Conservation (phyloP, 2,797 vertebrate genomes). For the Diceros bicornis region DNA sequence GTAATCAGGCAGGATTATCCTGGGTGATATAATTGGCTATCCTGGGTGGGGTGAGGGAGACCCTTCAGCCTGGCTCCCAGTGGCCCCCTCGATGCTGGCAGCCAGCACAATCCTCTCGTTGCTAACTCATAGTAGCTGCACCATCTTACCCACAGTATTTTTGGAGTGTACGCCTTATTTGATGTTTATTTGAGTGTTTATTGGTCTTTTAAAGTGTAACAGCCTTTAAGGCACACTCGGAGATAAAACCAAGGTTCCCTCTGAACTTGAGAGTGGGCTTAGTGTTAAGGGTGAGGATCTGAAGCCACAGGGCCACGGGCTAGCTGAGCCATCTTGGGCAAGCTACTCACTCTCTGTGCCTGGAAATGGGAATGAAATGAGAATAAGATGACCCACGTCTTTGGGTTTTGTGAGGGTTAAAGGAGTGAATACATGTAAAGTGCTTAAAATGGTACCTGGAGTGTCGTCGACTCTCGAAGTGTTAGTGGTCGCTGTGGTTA, state of each 20-base stretch:
- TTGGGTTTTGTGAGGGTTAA: not conserved
- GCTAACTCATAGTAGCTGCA: not conserved
- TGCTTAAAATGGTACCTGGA: not conserved
- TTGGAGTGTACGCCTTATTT: not conserved
- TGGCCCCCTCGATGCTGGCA: not conserved
- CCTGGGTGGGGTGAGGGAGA: not conserved
- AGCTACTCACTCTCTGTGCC: not conserved
- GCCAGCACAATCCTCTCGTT: not conserved
- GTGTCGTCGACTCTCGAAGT: not conserved
- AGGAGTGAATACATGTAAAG: fast-evolving
- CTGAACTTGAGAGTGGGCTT: not conserved
- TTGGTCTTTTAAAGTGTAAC: not conserved
- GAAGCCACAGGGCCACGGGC: not conserved
- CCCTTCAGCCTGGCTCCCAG: not conserved
- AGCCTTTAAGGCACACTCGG: not conserved
- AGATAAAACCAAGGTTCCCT: not conserved
- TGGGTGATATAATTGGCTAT: too few relatives aligned
- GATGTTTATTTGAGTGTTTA: not conserved
- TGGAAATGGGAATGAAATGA: not conserved
- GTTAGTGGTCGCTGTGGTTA: not conserved
- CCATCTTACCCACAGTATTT: not conserved
- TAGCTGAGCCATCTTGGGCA: not conserved
- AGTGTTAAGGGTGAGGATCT: not conserved
- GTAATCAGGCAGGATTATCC: too few relatives aligned
- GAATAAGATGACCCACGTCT: not conserved